These are phyloP conservation scores for Nematostella vectensis DNA, from an alignment of 92 coral and sea anemone species.

Conservation along the genomic window DNA sequence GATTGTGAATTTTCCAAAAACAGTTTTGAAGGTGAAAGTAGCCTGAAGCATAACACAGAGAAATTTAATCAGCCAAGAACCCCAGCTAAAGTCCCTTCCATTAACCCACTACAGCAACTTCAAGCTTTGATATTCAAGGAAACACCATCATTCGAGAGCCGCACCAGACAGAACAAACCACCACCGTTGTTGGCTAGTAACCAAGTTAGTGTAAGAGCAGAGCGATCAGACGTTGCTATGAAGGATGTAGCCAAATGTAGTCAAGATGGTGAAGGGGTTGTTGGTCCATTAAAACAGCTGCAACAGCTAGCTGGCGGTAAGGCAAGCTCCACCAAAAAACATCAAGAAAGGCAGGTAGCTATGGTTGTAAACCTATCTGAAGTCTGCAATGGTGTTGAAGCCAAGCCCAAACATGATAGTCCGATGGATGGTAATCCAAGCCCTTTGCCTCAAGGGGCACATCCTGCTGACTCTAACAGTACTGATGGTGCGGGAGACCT, in stretches of 20 bases:
- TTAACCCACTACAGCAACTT: constrained; percentile 27
- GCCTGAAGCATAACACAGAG: constrained; percentile 10
- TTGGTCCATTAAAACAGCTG: constrained; percentile 18
- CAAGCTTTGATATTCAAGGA: constrained; percentile 31
- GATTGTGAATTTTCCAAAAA: constrained; percentile 14
- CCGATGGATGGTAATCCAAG: background rate
- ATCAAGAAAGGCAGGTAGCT: background rate
- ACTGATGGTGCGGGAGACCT: background rate
- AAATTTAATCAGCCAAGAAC: background rate
- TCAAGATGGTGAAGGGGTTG: background rate
- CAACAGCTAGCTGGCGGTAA: constrained; percentile 12
- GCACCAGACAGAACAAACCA: constrained; percentile 13
- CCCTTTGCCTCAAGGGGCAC: background rate
- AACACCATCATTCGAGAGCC: constrained; percentile 20
- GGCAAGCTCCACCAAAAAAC: constrained; percentile 13
- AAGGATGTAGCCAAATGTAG: background rate
- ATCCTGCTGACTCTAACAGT: background rate
- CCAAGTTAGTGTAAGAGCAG: background rate
- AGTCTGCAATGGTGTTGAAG: background rate
- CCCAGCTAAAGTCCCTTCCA: background rate
- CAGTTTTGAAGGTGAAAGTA: constrained; percentile 1
- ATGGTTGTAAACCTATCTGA: background rate
- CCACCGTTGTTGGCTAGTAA: background rate
- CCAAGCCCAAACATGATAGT: background rate
- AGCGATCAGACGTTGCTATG: background rate